Evolutionary conservation across 2,888 invertebrate genomes (phyloP).

Genomic region (Blastobasis adustella): DNA sequence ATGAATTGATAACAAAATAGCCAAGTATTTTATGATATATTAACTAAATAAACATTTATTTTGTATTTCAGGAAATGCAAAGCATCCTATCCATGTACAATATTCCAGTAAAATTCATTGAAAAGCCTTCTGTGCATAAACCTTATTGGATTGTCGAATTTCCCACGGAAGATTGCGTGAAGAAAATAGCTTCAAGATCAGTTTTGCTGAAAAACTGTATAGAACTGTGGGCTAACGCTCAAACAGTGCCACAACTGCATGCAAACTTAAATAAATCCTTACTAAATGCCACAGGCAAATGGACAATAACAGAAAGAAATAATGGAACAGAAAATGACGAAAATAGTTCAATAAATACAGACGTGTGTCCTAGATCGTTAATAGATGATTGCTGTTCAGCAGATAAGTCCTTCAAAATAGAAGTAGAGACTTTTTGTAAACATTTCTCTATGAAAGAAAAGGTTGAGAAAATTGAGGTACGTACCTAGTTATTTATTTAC

Average conservation of each 20-base stretch:
- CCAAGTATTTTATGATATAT: not conserved
- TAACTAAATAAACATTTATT: not conserved
- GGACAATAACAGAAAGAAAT: constrained; percentile 25
- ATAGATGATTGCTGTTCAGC: constrained; percentile 68
- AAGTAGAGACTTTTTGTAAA: constrained; percentile 92
- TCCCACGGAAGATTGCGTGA: constrained; percentile 80
- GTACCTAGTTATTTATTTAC: constrained; percentile 11
- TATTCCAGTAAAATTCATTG: constrained; percentile 74
- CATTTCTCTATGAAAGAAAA: constrained; percentile 88
- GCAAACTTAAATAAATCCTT: constrained; percentile 72
- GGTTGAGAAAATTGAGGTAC: constrained; percentile 89
- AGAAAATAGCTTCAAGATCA: constrained; percentile 85
- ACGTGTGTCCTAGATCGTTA: constrained; percentile 66
- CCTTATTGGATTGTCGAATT: constrained; percentile 91
- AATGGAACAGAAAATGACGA: constrained; percentile 7
- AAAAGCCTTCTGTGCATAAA: constrained; percentile 73
- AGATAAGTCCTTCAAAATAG: constrained; percentile 84
- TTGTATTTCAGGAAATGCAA: constrained; percentile 83
- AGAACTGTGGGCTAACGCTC: constrained; percentile 86
- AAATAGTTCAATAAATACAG: constrained; percentile 17
- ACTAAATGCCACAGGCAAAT: constrained; percentile 33
- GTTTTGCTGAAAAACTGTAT: constrained; percentile 85
- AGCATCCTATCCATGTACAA: constrained; percentile 80
- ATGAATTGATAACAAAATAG: constrained; percentile 6
- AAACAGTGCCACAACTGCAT: constrained; percentile 76